These are phyloP conservation scores for Drosophila takahashii DNA, from an alignment of 1,140 invertebrate species.

Conservation along the genomic window DNA sequence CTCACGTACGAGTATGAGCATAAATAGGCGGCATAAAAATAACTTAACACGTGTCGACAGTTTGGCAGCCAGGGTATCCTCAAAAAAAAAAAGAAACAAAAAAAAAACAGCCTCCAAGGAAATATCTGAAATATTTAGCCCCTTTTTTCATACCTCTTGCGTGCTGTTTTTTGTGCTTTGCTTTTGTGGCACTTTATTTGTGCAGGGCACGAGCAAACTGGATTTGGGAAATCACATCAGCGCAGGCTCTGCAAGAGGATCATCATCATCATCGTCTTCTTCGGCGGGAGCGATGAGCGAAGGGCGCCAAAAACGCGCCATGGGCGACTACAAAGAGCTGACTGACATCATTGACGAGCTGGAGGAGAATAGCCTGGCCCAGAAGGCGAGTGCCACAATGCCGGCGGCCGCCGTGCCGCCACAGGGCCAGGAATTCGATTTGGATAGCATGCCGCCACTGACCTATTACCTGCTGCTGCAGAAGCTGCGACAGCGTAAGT, in stretches of 20 bases:
- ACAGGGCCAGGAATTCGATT: conserved; percentile 70
- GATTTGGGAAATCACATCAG: conserved; percentile 78
- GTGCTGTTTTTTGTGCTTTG: conserved; percentile 31
- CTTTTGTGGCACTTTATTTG: conserved; percentile 68
- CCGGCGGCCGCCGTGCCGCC: conserved; percentile 25
- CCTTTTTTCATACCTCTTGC: conserved; percentile 17
- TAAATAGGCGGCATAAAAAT: conserved; percentile 83
- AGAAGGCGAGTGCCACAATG: conserved; percentile 47
- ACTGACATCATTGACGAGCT: conserved; percentile 79
- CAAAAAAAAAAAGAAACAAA: conserved; percentile 10
- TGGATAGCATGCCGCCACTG: conserved; percentile 79
- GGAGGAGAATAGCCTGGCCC: conserved; percentile 70
- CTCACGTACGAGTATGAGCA: conserved; percentile 70
- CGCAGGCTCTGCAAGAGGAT: conserved; percentile 24
- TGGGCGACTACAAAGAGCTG: conserved; percentile 78
- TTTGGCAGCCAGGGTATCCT: conserved; percentile 58
- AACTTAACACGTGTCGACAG: conserved; percentile 83
- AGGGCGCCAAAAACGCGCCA: conserved; percentile 72
- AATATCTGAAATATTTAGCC: conserved; percentile 71
- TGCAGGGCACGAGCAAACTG: conserved; percentile 76
- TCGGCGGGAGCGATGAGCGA: conserved; percentile 25
- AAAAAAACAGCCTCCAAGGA: conserved; percentile 45
- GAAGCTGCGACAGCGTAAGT: conserved; percentile 76
- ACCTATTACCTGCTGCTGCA: conserved; percentile 77
- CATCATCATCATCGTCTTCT: conserved; percentile 20